Conservation (phyloP, 2,888 invertebrate species). For the Hipparchia semele region DNA sequence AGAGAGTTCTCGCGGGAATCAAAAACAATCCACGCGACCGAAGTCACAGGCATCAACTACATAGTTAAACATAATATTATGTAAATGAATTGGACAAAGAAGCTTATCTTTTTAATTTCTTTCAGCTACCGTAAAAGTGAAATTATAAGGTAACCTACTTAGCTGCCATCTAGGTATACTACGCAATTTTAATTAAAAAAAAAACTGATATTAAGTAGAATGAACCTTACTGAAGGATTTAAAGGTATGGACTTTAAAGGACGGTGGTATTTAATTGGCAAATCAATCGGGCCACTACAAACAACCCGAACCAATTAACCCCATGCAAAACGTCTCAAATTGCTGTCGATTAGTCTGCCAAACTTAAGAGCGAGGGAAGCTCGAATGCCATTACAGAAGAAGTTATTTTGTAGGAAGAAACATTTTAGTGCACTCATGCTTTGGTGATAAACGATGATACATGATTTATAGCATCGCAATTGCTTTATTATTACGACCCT, state of each 20-base stretch:
- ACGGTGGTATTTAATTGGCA: conserved; percentile 69
- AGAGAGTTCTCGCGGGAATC: too few relatives aligned
- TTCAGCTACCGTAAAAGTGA: too few relatives aligned
- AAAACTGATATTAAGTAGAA: background rate
- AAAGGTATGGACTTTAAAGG: conserved; percentile 30
- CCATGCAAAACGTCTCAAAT: conserved; percentile 53
- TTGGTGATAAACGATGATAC: background rate
- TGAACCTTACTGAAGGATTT: conserved; percentile 18
- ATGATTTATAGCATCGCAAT: too few relatives aligned
- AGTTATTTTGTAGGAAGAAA: background rate
- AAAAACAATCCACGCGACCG: too few relatives aligned
- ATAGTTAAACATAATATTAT: too few relatives aligned
- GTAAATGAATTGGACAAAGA: too few relatives aligned
- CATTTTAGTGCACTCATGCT: background rate
- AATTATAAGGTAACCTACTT: too few relatives aligned
- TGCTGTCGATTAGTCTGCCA: conserved; percentile 31
- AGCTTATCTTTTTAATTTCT: too few relatives aligned
- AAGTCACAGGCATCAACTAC: too few relatives aligned
- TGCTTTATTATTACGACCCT: too few relatives aligned
- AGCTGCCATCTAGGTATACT: too few relatives aligned
- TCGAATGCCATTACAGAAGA: conserved; percentile 11
- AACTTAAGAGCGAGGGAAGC: conserved; percentile 19
- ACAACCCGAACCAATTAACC: conserved; percentile 61
- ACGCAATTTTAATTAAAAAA: too few relatives aligned
- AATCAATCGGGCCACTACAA: conserved; percentile 66